Percentiles rank a stretch among this genome's conserved stretches.
These are phyloP conservation scores for Suricata suricatta DNA, from an alignment of 2,113 vertebrate species.

Conservation along the genomic window DNA sequence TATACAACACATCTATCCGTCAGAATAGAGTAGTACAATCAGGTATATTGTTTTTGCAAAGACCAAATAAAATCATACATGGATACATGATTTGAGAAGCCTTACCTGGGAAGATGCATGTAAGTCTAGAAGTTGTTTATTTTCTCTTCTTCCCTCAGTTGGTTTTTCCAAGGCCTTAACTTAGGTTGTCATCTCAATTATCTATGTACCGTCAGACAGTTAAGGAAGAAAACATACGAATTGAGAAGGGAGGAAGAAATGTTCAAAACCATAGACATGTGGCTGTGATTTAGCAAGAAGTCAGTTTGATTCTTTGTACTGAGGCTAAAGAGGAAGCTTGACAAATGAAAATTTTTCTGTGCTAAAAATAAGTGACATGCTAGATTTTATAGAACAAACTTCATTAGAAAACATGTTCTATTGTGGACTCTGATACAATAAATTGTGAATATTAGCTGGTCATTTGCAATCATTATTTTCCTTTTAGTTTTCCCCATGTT, in stretches of 20 bases:
- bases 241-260: not conserved
- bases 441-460: not conserved
- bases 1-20: conserved; percentile 12
- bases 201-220: not conserved
- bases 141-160: not conserved
- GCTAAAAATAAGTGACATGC: not conserved
- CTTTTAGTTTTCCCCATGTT: not conserved
- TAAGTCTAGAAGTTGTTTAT: conserved; percentile 15
- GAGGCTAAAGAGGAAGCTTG: not conserved
- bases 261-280: not conserved
- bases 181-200: not conserved
- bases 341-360: not conserved
- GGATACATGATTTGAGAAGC: not conserved
- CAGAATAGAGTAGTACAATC: not conserved
- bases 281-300: not conserved
- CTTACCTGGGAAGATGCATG: not conserved
- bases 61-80: conserved; percentile 14
- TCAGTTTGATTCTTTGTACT: not conserved
- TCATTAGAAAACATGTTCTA: not conserved
- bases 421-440: not conserved
- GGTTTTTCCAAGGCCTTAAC: not conserved
- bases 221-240: not conserved
- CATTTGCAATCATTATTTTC: not conserved
- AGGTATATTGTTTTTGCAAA: conserved; percentile 55
- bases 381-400: not conserved